phyloP scores from a whole-genome alignment of 2,888 invertebrate genomes.

The Asteroscopus sphinx region DNA sequence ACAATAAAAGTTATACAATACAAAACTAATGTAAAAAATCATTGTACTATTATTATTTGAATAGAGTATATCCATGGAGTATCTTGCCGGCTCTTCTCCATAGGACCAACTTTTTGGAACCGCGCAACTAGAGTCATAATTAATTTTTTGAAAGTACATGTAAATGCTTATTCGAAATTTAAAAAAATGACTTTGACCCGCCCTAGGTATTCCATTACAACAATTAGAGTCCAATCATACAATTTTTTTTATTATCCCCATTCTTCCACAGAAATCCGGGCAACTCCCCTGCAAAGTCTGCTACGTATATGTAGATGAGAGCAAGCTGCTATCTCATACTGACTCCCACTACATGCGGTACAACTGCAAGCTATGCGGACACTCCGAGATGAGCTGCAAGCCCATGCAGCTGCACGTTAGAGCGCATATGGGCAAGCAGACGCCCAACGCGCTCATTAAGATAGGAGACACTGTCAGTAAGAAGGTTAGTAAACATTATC shows the following conservation, averaged over 20 bases:
- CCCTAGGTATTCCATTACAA: too few relatives aligned
- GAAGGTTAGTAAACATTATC: constrained; percentile 46
- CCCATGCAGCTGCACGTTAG: constrained; percentile 66
- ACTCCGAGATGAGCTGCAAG: constrained; percentile 62
- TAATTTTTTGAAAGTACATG: too few relatives aligned
- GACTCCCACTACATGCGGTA: constrained; percentile 72
- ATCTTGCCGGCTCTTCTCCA: too few relatives aligned
- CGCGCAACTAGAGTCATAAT: too few relatives aligned
- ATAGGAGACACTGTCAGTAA: constrained; percentile 62
- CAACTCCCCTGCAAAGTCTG: constrained; percentile 75
- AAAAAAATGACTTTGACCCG: too few relatives aligned
- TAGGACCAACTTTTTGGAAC: too few relatives aligned
- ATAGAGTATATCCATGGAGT: too few relatives aligned
- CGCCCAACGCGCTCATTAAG: constrained; percentile 65
- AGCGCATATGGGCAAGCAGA: constrained; percentile 60
- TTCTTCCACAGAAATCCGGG: constrained; percentile 65
- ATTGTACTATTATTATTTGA: too few relatives aligned
- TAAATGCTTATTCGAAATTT: too few relatives aligned
- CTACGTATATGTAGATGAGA: constrained; percentile 72
- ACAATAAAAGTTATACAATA: too few relatives aligned
- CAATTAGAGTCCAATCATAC: too few relatives aligned
- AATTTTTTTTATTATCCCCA: not conserved
- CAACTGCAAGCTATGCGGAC: constrained; percentile 74
- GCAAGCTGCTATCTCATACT: constrained; percentile 61
- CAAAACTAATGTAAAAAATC: too few relatives aligned